A percentile compares a stretch with the other conserved stretches of the same genome.
Evolutionary conservation across 2,888 invertebrate species (phyloP).

Genomic region (Oxyscelio sp.): DNA sequence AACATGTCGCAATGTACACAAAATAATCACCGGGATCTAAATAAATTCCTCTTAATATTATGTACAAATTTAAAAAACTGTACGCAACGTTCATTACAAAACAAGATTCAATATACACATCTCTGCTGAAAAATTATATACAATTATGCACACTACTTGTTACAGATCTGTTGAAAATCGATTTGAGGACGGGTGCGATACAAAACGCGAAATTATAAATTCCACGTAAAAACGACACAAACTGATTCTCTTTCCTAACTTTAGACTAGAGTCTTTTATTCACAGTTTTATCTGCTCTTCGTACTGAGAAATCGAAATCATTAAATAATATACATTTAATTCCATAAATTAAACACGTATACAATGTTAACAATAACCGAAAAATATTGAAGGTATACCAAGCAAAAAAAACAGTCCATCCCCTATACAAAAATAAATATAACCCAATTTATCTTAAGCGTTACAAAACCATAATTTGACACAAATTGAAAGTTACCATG

Average conservation of each 20-base stretch:
- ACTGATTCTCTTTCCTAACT: constrained; percentile 19
- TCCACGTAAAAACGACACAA: constrained; percentile 17
- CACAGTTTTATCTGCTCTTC: neutral
- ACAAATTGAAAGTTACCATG: neutral
- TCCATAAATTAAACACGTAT: neutral
- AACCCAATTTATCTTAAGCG: neutral
- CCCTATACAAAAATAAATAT: neutral
- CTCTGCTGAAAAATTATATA: too few species aligned
- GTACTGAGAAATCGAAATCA: constrained; percentile 18
- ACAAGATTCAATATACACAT: too few species aligned
- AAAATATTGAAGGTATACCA: too few species aligned
- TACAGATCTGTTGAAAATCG: constrained; percentile 19
- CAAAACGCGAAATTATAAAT: constrained; percentile 33
- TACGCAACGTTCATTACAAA: too few species aligned
- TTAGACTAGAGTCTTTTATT: constrained; percentile 50
- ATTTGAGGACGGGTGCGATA: constrained; percentile 35
- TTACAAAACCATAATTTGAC: neutral
- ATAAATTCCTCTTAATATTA: too few species aligned
- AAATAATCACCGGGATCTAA: too few species aligned
- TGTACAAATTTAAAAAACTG: too few species aligned
- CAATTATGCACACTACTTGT: too few species aligned
- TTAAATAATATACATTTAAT: too few species aligned
- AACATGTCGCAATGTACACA: too few species aligned
- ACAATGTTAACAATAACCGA: too few species aligned
- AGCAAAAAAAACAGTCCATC: neutral